Base-by-base conservation (phyloP, 2,113 vertebrate species). In the Boleophthalmus pectinirostris region DNA sequence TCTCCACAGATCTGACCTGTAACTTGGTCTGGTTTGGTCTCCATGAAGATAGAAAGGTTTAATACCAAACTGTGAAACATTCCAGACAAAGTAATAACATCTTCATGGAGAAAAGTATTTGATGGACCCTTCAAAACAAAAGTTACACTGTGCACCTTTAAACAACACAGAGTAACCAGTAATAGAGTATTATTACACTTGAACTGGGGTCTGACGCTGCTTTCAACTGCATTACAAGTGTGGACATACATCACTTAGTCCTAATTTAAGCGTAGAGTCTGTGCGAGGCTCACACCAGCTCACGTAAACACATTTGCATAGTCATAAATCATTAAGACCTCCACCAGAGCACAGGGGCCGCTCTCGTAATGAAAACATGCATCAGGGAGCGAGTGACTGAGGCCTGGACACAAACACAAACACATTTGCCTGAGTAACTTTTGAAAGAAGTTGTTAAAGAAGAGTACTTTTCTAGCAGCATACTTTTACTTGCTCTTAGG, bases 311-410 rank as follows among this genome's bases (percentile, higher is more conserved):
- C 38, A 70, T 77, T 70, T 71, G 69, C 74, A 77, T 71, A 70
- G 43, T 51, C 43, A 77, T 77, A 60, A 77, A 77, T 77, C 69
- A 77, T 77, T 71, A 66, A 76, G 60, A 15, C 69, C 21, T 29
- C 68, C 10, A 49, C 46, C 51, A 45, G 57, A 38, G 66, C 74
- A 20, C 25, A 35, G 16, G 53, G 63, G 65, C 43, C 54, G 21
- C 38, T 25, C 53, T 49, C 6, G n/a, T 29, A 53, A 66, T 71
- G 68, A 77, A 77, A 71, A 77, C 66, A 70, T 71, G 74, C 61
- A 49, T 20, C n/a, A 24, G 49, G 21, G 18, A 47, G 54, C 24
- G 54, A 29, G 47, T 33, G 68, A 70, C 73, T 64, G n/a, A 66
- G 16, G 33, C 1, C 29, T 75, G 66, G 38, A 33, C n/a, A 43